Evolutionary conservation across 1,140 invertebrate genomes (phyloP).

Genomic region (Xylocopa sonorina): DNA sequence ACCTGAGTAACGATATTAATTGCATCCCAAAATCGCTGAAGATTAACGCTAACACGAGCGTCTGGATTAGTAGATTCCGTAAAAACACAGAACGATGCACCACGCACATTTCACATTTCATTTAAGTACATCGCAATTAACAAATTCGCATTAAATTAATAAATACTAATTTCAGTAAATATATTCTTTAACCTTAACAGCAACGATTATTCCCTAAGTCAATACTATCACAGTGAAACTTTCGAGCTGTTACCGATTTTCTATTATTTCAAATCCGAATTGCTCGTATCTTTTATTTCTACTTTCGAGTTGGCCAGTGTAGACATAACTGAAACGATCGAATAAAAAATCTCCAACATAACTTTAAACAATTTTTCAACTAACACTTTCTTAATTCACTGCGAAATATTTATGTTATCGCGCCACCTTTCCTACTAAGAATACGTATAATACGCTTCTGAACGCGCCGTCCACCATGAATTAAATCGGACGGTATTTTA

Average conservation of each 20-base stretch:
- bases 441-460: not conserved
- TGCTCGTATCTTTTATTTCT: not conserved
- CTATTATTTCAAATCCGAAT: not conserved
- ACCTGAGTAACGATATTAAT: not conserved
- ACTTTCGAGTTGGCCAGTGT: not conserved
- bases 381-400: not conserved
- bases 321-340: too few species aligned
- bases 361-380: not conserved
- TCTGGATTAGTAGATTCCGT: not conserved
- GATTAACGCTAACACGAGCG: constrained; percentile 1
- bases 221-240: not conserved
- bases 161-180: not conserved
- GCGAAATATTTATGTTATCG: not conserved
- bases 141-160: not conserved
- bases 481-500: not conserved
- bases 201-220: not conserved
- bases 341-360: too few species aligned
- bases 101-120: not conserved
- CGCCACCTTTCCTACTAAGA: not conserved
- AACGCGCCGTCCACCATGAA: not conserved
- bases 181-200: not conserved
- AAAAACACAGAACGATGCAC: not conserved
- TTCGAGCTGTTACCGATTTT: not conserved
- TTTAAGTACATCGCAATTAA: not conserved
- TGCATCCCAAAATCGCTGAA: constrained; percentile 11